Evolutionary conservation across 1,140 invertebrate species (phyloP).

Genomic region (Drosophila seguyi): DNA sequence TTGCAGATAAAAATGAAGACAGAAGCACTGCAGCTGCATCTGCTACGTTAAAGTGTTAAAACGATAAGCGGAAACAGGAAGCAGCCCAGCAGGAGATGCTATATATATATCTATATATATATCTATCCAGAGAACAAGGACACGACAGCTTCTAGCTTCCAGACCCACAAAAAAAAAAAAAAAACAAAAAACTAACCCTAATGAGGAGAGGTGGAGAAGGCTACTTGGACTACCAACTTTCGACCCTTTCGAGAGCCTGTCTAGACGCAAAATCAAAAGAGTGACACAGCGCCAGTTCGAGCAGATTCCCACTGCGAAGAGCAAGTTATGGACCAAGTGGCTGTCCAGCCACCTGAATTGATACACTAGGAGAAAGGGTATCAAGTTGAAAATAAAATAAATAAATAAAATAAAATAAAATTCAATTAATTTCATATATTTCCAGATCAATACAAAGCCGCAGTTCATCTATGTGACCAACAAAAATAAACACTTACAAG

Average conservation of each 20-base stretch:
- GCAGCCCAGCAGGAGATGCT: constrained; percentile 14
- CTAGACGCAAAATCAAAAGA: constrained; percentile 24
- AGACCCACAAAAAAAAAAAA: constrained; percentile 2
- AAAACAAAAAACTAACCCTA: constrained; percentile 3
- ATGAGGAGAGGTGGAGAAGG: background rate
- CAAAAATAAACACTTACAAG: background rate
- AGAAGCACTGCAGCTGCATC: constrained; percentile 38
- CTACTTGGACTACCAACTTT: constrained; percentile 32
- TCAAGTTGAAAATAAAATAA: too few relatives aligned
- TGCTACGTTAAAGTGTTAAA: constrained; percentile 71
- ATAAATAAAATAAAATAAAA: too few relatives aligned
- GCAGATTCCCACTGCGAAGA: constrained; percentile 3
- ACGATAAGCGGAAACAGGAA: constrained; percentile 68
- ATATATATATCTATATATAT: background rate
- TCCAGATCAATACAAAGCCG: constrained; percentile 18
- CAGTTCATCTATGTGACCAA: constrained; percentile 12
- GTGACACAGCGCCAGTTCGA: constrained; percentile 19
- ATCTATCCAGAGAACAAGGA: background rate
- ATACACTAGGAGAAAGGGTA: background rate
- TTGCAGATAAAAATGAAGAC: constrained; percentile 79
- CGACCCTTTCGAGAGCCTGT: constrained; percentile 38
- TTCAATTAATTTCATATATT: background rate
- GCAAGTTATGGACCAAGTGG: constrained; percentile 3
- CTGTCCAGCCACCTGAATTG: background rate
- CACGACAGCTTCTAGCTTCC: background rate